Base-by-base conservation (phyloP, 1,140 invertebrate species). In the Neodiprion virginianus region DNA sequence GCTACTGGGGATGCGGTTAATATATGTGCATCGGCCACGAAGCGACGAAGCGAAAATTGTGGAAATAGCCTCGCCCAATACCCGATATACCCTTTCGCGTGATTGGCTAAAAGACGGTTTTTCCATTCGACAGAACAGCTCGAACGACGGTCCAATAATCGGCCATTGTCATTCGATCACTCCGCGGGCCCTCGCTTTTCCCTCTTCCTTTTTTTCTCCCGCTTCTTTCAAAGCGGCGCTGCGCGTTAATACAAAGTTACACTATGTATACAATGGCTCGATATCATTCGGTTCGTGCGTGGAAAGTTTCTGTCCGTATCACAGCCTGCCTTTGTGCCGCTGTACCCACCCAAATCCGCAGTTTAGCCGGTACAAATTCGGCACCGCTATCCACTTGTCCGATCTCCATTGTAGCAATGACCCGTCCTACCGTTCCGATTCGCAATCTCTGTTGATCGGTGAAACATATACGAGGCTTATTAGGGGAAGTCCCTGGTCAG, bases 1-100 rank as follows among this genome's bases (percentile, higher is more conserved):
- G n/a, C 53, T 61, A 17, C 11, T 0, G 53, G 53, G 11, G 53
- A 14, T 61, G 53, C n/a, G 53, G 53, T 61, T 17, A 61, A 17
- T 8, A 14, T 61, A 61, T 61, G 28, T 40, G 53, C 53, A 61
- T 17, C 53, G 53, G 53, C n/a, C n/a, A 3, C 11, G n/a, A 61
- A 61, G 53, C 53, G 53, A 17, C 53, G 53, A 61, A 61, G 53
- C 53, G 53, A 61, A 61, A 61, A 61, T 61, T 61, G 53, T 61
- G 53, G 53, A 61, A 61, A 61, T 61, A 61, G 53, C 53, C 53
- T 61, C 11, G n/a, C 53, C 53, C 53, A 61, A 61, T 61, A 61
- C 53, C 53, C n/a, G 2, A 17, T 61, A 61, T 61, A 61, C 53
- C 53, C 11, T 61, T 17, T 14, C n/a, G 53, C 11, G n/a, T 61